These are phyloP conservation scores for Lapara coniferarum DNA, from an alignment of 2,888 invertebrate genomes.

Conservation along the genomic window DNA sequence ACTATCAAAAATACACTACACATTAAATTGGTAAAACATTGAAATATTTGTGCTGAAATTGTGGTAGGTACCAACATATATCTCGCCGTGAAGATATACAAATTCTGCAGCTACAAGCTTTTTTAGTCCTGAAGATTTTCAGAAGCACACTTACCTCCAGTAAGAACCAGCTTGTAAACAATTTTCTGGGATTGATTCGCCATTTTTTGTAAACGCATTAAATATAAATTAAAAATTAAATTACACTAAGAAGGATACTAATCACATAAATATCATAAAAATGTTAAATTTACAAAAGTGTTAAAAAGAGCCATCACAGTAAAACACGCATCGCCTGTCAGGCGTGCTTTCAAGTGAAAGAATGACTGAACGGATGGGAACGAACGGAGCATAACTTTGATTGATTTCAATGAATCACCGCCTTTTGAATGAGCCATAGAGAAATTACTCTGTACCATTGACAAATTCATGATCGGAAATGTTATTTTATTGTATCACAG, in stretches of 20 bases:
- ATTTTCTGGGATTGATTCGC: slow-evolving; percentile 85
- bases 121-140: slow-evolving; percentile 34
- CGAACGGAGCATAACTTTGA: slow-evolving; percentile 33
- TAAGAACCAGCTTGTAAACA: slow-evolving; percentile 93
- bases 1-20: slow-evolving; percentile 23
- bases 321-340: slow-evolving; percentile 75
- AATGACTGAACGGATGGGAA: slow-evolving; percentile 42
- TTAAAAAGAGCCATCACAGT: slow-evolving; percentile 77
- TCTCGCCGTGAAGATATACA: not conserved
- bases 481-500: not conserved
- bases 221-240: slow-evolving; percentile 68
- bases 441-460: slow-evolving; percentile 10
- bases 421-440: slow-evolving; percentile 4
- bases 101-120: not conserved
- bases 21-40: not conserved
- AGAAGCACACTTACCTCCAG: slow-evolving; percentile 88
- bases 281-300: slow-evolving; percentile 76
- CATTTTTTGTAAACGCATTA: slow-evolving; percentile 68
- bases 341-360: slow-evolving; percentile 77
- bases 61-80: not conserved
- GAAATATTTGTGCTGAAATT: not conserved
- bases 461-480: not conserved
- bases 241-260: slow-evolving; percentile 73
- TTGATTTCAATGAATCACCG: slow-evolving; percentile 14
- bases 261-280: slow-evolving; percentile 80